Evolutionary conservation across 2,113 vertebrate genomes (phyloP).

Genomic region (Mohoua ochrocephala): DNA sequence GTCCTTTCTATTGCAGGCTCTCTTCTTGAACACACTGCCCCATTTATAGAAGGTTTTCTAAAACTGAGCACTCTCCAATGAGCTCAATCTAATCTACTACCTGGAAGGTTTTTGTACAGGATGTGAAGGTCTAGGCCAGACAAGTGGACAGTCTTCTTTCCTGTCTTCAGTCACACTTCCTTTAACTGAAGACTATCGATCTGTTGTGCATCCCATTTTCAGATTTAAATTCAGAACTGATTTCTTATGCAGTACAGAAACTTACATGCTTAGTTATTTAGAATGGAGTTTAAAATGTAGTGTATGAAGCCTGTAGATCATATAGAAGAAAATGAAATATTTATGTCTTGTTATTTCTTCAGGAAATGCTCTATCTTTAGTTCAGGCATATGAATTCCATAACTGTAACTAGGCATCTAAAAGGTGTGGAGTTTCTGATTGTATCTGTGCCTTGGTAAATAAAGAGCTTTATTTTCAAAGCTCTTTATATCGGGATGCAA

Average conservation of each 20-base stretch:
- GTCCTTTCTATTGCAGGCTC: neutral
- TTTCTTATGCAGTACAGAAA: neutral
- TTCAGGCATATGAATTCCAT: neutral
- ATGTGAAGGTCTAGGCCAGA: neutral
- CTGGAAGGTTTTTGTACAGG: neutral
- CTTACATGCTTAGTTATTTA: neutral
- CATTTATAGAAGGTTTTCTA: neutral
- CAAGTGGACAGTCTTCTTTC: neutral
- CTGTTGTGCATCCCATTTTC: neutral
- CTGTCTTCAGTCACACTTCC: neutral
- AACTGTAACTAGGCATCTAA: neutral
- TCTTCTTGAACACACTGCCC: neutral
- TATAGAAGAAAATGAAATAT: neutral
- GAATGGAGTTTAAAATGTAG: neutral
- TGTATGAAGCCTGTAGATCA: rapidly evolving
- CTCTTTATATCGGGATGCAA: neutral
- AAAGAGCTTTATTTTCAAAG: neutral
- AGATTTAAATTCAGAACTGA: neutral
- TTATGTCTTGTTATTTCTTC: neutral
- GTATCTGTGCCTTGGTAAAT: neutral
- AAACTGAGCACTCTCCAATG: neutral
- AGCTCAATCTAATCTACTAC: neutral
- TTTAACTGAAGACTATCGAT: neutral
- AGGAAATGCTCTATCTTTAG: neutral
- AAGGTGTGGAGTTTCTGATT: neutral